phyloP scores from a whole-genome alignment of 2,888 invertebrate genomes.

The Embidobia sp. region DNA sequence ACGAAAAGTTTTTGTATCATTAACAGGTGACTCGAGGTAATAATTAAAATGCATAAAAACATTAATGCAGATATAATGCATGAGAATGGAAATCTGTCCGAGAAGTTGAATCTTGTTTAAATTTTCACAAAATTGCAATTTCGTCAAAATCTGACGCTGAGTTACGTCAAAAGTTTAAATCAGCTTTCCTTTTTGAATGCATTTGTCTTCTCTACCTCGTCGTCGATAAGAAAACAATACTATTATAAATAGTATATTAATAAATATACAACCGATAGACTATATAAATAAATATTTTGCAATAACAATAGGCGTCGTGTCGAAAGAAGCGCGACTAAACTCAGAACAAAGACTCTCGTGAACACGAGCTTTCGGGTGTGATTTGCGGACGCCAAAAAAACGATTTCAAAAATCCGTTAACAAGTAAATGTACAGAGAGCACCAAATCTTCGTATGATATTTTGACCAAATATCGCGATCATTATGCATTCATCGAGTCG shows the following conservation, averaged over 20 bases:
- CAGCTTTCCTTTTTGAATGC: slow-evolving; percentile 29
- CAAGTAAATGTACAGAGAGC: slow-evolving; percentile 60
- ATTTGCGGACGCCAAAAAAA: slow-evolving; percentile 52
- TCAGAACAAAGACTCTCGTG: slow-evolving; percentile 27
- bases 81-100: too few relatives aligned
- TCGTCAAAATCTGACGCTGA: slow-evolving; percentile 20
- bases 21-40: too few relatives aligned
- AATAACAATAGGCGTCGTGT: slow-evolving; percentile 69
- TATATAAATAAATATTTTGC: slow-evolving; percentile 79
- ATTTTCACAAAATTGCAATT: too few relatives aligned
- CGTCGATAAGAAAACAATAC: slow-evolving; percentile 60
- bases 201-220: slow-evolving; percentile 29
- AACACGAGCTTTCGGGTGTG: slow-evolving; percentile 30
- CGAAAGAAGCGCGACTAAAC: slow-evolving; percentile 37
- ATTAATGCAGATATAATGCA: too few relatives aligned
- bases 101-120: too few relatives aligned
- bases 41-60: too few relatives aligned
- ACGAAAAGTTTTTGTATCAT: too few relatives aligned
- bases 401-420: slow-evolving; percentile 36
- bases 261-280: slow-evolving; percentile 80
- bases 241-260: slow-evolving; percentile 76
- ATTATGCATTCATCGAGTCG: slow-evolving; percentile 8
- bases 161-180: slow-evolving; percentile 7
- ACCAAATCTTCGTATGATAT: slow-evolving; percentile 49
- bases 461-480: slow-evolving; percentile 10